phyloP scores from a whole-genome alignment of 2,113 vertebrate genomes.

The Hippocampus comes region DNA sequence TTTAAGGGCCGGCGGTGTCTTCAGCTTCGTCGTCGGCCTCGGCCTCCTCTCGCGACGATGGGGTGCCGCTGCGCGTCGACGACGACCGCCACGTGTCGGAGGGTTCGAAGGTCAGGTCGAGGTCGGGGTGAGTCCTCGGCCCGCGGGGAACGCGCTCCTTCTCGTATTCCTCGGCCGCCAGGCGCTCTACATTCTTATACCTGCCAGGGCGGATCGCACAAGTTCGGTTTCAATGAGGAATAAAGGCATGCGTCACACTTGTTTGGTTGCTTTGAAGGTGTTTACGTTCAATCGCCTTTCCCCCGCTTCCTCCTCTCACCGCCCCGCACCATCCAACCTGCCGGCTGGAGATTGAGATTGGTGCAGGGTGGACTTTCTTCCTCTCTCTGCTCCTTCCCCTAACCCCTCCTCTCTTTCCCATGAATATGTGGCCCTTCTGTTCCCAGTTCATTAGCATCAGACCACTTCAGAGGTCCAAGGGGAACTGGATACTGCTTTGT shows the following conservation, averaged over 20 bases:
- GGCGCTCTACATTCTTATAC: constrained; percentile 91
- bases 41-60: constrained; percentile 74
- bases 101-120: constrained; percentile 79
- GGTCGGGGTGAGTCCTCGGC: constrained; percentile 74
- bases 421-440: constrained; percentile 66
- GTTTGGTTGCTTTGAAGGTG: neutral
- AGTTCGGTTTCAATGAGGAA: neutral
- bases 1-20: constrained; percentile 32
- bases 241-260: neutral
- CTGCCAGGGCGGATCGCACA: constrained; percentile 58
- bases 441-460: constrained; percentile 58
- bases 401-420: constrained; percentile 54
- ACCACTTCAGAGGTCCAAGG: constrained; percentile 54
- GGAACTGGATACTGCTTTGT: constrained; percentile 42
- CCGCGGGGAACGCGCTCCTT: constrained; percentile 73
- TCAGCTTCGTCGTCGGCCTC: constrained; percentile 59
- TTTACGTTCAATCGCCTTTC: constrained; percentile 9
- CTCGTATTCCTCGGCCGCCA: constrained; percentile 87
- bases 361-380: constrained; percentile 31
- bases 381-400: constrained; percentile 14
- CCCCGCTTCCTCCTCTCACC: neutral
- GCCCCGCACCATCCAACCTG: constrained; percentile 42
- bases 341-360: constrained; percentile 21
- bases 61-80: constrained; percentile 69
- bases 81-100: constrained; percentile 67